phyloP scores from a whole-genome alignment of 2,797 vertebrate genomes.

The Huso huso region DNA sequence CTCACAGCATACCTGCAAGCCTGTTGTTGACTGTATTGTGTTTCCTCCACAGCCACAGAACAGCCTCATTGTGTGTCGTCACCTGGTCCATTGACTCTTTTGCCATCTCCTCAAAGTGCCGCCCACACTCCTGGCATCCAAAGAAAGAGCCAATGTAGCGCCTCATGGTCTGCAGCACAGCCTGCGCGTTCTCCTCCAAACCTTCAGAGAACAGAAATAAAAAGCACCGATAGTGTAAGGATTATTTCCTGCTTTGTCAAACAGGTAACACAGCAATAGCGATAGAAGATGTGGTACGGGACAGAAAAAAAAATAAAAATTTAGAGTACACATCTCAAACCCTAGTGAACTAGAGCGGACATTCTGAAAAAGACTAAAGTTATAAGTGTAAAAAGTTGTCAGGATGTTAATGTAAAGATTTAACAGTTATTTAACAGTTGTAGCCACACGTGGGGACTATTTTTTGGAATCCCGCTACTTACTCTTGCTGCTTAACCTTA shows the following conservation, averaged over 20 bases:
- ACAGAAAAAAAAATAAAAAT: too few relatives aligned
- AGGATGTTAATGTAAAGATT: too few relatives aligned
- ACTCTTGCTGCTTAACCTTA: too few relatives aligned
- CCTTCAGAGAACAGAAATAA: conserved; percentile 38
- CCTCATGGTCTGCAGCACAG: conserved; percentile 71
- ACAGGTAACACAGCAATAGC: neutral
- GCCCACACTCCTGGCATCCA: conserved; percentile 75
- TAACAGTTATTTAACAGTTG: too few relatives aligned
- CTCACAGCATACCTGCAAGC: conserved; percentile 65
- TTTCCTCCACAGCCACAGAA: conserved; percentile 87
- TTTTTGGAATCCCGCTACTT: too few relatives aligned
- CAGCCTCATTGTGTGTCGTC: conserved; percentile 54
- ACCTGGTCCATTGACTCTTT: conserved; percentile 56
- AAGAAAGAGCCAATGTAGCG: conserved; percentile 79
- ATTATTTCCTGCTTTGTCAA: neutral
- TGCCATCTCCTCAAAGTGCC: conserved; percentile 80
- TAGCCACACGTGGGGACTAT: too few relatives aligned
- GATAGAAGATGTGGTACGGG: neutral
- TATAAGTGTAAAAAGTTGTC: too few relatives aligned
- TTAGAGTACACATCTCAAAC: too few relatives aligned
- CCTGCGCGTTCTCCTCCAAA: conserved; percentile 57
- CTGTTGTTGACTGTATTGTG: conserved; percentile 83
- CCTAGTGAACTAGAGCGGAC: too few relatives aligned
- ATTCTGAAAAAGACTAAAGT: too few relatives aligned
- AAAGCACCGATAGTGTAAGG: neutral